Evolutionary conservation across 2,113 vertebrate species (phyloP), one percentile per base, ranked within the genome.

Genomic region (Sinocyclocheilus maitianheensis): DNA sequence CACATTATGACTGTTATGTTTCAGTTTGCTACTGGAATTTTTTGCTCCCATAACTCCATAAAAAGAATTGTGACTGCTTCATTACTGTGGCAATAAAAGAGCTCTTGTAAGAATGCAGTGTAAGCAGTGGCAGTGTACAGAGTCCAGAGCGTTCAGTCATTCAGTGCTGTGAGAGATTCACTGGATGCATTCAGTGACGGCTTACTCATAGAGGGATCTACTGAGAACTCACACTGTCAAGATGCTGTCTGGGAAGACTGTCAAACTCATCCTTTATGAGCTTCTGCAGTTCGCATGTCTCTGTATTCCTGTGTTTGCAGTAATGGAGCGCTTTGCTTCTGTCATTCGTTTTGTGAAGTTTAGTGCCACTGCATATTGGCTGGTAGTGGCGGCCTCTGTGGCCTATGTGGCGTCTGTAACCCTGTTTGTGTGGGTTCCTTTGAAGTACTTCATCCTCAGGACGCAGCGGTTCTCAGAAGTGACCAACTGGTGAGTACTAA

Each of bases 381-480:
- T 97, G 1, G 91, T 96, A 77, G 92, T 97, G 90, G 95, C 96
- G 6, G 93, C 88, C 62, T 94, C 96, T 0, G 12, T 96, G 13
- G 96, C 96, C 51, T 96, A 95, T 20, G 92, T 97, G 89, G 95
- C 95, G 85, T 92, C 89, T 2, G 91, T 84, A 76, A 94, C 92
- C 48, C 92, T 97, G 87, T 91, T 97, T 89, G 95, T 96, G 86
- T 95, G 96, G 97, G 91, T 95, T 81, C 97, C 97, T 60, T 89
- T 96, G 53, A 96, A 96, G 91, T 95, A 94, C 89, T 37, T 94
- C 87, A 92, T 94, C 74, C 86, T 94, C 91, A 96, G 90, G 91
- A 85, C 84, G 60, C 89, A 81, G 87, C 78, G 91, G 26, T 88
- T 90, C 81, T 85, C 85, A 1, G 90, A 93, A 81, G 86, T 92